Percentiles rank a stretch among this genome's conserved stretches.
phyloP scores from a whole-genome alignment of 2,113 vertebrate genomes.

The Agapornis roseicollis region DNA sequence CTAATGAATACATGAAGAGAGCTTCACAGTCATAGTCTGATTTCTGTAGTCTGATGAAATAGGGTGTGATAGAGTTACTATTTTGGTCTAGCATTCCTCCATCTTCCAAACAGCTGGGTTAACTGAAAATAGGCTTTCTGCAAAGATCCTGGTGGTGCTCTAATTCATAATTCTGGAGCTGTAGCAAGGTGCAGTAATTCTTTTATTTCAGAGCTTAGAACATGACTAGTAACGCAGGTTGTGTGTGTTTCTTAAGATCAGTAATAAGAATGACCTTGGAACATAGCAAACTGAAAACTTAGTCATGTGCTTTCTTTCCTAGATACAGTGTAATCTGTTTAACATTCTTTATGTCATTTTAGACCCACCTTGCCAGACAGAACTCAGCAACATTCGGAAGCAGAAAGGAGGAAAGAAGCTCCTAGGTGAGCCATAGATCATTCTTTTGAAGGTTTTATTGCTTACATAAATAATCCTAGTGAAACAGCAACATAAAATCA shows the following conservation, averaged over 20 bases:
- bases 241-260: not conserved
- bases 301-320: not conserved
- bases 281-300: not conserved
- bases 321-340: not conserved
- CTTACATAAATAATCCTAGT: constrained; percentile 73
- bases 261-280: not conserved
- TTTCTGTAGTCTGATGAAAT: not conserved
- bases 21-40: not conserved
- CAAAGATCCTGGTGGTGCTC: not conserved
- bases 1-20: not conserved
- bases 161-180: not conserved
- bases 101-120: not conserved
- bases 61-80: not conserved
- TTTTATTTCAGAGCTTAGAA: not conserved
- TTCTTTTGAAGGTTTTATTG: constrained; percentile 69
- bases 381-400: constrained; percentile 87
- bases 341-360: constrained; percentile 62
- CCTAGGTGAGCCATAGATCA: constrained; percentile 83
- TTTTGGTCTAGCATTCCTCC: not conserved
- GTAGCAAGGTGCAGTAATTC: not conserved
- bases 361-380: constrained; percentile 94
- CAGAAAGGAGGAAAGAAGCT: constrained; percentile 88
- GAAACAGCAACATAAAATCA: constrained; percentile 76
- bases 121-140: not conserved
- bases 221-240: not conserved